These are phyloP conservation scores for Hippocampus kuda DNA, from an alignment of 2,797 vertebrate genomes.

Conservation along the genomic window DNA sequence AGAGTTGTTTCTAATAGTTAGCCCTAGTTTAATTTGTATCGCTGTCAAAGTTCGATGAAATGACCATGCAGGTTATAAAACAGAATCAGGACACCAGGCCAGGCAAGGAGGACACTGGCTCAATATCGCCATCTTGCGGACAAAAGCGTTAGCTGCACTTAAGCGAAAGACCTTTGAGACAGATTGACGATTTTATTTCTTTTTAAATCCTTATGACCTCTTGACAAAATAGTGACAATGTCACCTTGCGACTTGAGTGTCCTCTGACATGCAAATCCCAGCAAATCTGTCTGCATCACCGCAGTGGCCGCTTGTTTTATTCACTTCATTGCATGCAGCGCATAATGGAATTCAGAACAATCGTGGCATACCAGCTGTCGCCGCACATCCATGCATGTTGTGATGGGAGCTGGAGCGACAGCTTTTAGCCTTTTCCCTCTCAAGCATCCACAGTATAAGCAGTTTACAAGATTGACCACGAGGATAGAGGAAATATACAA, in stretches of 20 bases:
- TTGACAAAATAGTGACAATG: not conserved
- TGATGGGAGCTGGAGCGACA: conserved; percentile 34
- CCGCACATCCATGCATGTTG: conserved; percentile 29
- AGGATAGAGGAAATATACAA: conserved; percentile 2
- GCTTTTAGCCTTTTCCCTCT: conserved; percentile 25
- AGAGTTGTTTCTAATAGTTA: not conserved
- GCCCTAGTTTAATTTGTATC: not conserved
- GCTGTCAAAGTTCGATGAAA: not conserved
- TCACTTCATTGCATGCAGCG: conserved; percentile 22
- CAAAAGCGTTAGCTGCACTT: not conserved
- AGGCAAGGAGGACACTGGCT: conserved; percentile 5
- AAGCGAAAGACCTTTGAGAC: not conserved
- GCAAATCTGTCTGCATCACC: conserved; percentile 7
- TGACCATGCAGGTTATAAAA: not conserved
- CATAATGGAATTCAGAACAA: conserved; percentile 23
- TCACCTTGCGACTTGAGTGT: not conserved
- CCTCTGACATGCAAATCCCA: conserved; percentile 7
- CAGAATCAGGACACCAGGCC: not conserved
- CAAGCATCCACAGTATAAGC: conserved; percentile 10
- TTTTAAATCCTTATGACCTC: not conserved
- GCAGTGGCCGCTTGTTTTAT: conserved; percentile 8
- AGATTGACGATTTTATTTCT: not conserved
- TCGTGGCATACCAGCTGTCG: conserved; percentile 45
- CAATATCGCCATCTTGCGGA: conserved; percentile 49
- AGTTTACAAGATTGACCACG: not conserved